These are phyloP conservation scores for Okamejei kenojei DNA, from an alignment of 2,797 vertebrate species.

Conservation along the genomic window DNA sequence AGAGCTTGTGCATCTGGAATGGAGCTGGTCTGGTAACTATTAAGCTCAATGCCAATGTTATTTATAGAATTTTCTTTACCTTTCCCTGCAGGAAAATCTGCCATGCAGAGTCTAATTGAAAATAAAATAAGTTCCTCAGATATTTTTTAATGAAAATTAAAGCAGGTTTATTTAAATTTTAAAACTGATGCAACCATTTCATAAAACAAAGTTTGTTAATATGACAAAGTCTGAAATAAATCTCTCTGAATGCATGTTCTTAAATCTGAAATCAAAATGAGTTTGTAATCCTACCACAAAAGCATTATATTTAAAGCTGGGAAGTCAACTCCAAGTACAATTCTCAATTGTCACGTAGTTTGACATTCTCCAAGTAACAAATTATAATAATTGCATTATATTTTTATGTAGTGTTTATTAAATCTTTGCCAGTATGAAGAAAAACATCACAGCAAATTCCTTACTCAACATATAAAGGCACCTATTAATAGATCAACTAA, in stretches of 20 bases:
- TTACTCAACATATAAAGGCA: background rate
- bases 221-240: background rate
- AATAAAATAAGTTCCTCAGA: background rate
- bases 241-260: background rate
- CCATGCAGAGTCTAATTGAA: background rate
- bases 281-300: background rate
- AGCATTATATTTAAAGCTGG: background rate
- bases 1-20: background rate
- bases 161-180: background rate
- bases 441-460: background rate
- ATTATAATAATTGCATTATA: background rate
- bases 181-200: background rate
- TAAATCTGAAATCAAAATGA: background rate
- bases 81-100: background rate
- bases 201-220: background rate
- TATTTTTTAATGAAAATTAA: background rate
- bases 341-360: background rate
- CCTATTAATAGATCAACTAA: background rate
- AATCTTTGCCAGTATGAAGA: background rate
- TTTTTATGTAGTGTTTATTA: background rate
- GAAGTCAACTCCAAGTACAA: background rate
- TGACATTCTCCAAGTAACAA: background rate
- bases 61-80: constrained; percentile 17
- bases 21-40: constrained; percentile 16
- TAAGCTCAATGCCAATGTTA: background rate